Conservation (phyloP, 2,888 invertebrate genomes). For the Melinopterus prodromus region DNA sequence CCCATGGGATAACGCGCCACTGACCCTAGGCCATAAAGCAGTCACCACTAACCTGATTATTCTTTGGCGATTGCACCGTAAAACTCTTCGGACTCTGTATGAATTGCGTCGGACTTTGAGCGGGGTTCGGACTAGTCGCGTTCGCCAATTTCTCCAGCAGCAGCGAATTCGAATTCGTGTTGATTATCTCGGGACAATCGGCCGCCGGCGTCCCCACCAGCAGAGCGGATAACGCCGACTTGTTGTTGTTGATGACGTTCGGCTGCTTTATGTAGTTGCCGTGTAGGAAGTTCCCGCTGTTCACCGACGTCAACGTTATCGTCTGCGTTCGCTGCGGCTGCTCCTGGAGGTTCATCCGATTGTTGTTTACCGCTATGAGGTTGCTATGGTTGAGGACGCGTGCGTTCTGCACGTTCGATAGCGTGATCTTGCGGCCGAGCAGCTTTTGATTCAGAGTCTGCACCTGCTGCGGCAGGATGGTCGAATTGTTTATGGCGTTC, state of each 20-base stretch:
- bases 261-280: conserved; percentile 55
- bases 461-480: conserved; percentile 56
- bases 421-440: conserved; percentile 65
- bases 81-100: conserved; percentile 52
- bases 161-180: conserved; percentile 63
- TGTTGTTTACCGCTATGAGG: conserved; percentile 58
- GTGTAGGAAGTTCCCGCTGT: conserved; percentile 54
- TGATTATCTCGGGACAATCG: conserved; percentile 65
- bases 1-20: too few species aligned
- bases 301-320: conserved; percentile 57
- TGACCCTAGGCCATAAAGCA: too few species aligned
- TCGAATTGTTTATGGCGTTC: conserved; percentile 57
- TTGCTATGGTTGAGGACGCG: conserved; percentile 59
- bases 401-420: conserved; percentile 63
- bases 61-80: conserved; percentile 49
- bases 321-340: conserved; percentile 54
- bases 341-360: conserved; percentile 50
- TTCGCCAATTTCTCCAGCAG: conserved; percentile 64
- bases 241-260: conserved; percentile 46
- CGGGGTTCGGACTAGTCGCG: conserved; percentile 53
- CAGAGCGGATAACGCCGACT: conserved; percentile 66
- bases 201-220: conserved; percentile 68
- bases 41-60: conserved; percentile 43
- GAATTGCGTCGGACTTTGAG: conserved; percentile 51
- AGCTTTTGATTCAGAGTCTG: conserved; percentile 58